Percentiles rank a stretch among this genome's conserved stretches.
These are phyloP conservation scores for Oncorhynchus masou DNA, from an alignment of 2,113 vertebrate genomes.

Conservation along the genomic window DNA sequence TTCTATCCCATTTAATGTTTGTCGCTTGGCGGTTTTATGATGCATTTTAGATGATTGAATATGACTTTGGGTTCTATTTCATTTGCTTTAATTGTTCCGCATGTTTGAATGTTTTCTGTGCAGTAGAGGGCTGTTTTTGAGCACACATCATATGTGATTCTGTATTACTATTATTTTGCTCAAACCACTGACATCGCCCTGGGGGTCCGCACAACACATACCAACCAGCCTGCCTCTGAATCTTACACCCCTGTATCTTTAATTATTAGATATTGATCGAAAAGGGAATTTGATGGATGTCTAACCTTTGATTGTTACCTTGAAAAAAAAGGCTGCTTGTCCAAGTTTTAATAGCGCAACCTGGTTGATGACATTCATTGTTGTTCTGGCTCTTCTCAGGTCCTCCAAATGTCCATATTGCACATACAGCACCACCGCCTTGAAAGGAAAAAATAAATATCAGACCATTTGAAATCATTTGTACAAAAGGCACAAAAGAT, in stretches of 20 bases:
- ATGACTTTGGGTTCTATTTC: conserved; percentile 1
- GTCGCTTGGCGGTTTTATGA: not conserved
- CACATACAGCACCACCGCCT: conserved; percentile 90
- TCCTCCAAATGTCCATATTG: conserved; percentile 83
- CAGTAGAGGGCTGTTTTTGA: too few relatives aligned
- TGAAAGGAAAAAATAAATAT: conserved; percentile 5
- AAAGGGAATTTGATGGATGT: too few relatives aligned
- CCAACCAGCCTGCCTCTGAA: too few relatives aligned
- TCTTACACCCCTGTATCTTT: too few relatives aligned
- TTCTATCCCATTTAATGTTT: not conserved
- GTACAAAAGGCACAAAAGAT: conserved; percentile 8
- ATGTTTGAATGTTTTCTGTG: not conserved
- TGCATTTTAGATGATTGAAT: conserved; percentile 15
- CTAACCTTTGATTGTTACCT: conserved; percentile 70
- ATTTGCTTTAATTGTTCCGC: conserved; percentile 3
- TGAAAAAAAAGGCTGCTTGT: conserved; percentile 84
- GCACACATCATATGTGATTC: too few relatives aligned
- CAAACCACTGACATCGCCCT: too few relatives aligned
- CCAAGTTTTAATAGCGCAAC: conserved; percentile 92
- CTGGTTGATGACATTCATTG: conserved; percentile 78
- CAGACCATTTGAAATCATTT: not conserved
- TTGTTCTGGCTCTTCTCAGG: conserved; percentile 71
- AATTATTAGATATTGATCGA: too few relatives aligned
- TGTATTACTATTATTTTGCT: too few relatives aligned
- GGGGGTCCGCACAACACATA: too few relatives aligned